Evolutionary conservation across 2,113 vertebrate genomes (phyloP).

Genomic region (Rhodinocichla rosea): DNA sequence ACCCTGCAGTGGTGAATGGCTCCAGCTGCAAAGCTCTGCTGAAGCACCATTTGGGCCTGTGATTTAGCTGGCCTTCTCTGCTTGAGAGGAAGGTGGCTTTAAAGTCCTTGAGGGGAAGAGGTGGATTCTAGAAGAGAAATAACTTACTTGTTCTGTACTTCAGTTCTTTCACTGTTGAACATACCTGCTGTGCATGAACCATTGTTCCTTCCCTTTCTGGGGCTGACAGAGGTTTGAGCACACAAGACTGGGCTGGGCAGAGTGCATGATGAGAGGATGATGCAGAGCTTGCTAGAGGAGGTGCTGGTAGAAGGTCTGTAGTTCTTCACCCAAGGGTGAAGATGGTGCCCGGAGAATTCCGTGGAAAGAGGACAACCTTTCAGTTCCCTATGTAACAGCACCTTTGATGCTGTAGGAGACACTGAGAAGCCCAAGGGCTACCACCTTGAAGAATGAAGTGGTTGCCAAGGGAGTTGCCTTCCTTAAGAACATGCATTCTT

Average conservation of each 20-base stretch:
- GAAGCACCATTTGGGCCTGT: neutral
- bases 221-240: neutral
- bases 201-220: neutral
- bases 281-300: neutral
- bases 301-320: neutral
- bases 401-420: neutral
- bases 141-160: neutral
- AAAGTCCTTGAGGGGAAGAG: neutral
- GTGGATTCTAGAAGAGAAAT: neutral
- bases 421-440: neutral
- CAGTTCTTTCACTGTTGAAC: neutral
- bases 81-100: neutral
- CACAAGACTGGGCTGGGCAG: neutral
- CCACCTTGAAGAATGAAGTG: neutral
- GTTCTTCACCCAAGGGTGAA: neutral
- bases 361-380: neutral
- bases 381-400: neutral
- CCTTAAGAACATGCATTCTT: neutral
- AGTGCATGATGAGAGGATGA: neutral
- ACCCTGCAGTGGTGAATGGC: neutral
- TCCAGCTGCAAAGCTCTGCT: neutral
- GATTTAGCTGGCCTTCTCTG: neutral
- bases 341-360: neutral
- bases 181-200: neutral
- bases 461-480: neutral